Evolutionary conservation across 2,888 invertebrate species (phyloP), one percentile per base, ranked within the genome.

Genomic region (Hydriomena furcata): DNA sequence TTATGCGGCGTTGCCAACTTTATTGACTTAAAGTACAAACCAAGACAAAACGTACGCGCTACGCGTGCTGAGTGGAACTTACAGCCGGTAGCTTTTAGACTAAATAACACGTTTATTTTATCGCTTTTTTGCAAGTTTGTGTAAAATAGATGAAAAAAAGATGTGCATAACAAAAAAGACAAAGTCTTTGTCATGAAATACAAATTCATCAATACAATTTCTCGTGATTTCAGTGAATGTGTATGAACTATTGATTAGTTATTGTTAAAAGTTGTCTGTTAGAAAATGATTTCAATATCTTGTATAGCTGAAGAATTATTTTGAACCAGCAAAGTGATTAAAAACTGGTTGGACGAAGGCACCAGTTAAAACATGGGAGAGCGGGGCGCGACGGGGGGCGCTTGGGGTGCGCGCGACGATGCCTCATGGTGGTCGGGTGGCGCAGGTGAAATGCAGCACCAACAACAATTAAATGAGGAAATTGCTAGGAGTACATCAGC

Each of bases 371-470:
- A 83, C 72, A 88, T 89, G 89, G 89, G 88, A 83, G 87, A 88
- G 79, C 80, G 86, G 76, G 89, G 89, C 76, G 81, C 86, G 82
- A 85, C 88, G 86, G 90, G 89, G 82, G 89, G 88, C 87, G 89
- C 89, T 84, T 89, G 90, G 90, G 90, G 90, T 89, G 89, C 88
- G 87, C 89, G 91, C 85, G 89, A 88, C 85, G 90, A 91, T 80
- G 85, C 89, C 87, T 87, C 91, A 82, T 89, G 91, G 91, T 91
- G 90, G 90, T 82, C 87, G 74, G 82, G 82, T 71, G 77, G 81
- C 78, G 84, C 87, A 76, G 84, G 84, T 77, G 89, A 87, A 78
- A 73, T 87, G 63, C 89, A 89, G 76, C 84, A 89, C 72, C 88
- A 86, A 79, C 88, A 87, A 79, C 89, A 89, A 76, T 65, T 88